Evolutionary conservation across 2,113 vertebrate genomes (phyloP), one percentile per base, ranked within the genome.

Genomic region (Motacilla alba): DNA sequence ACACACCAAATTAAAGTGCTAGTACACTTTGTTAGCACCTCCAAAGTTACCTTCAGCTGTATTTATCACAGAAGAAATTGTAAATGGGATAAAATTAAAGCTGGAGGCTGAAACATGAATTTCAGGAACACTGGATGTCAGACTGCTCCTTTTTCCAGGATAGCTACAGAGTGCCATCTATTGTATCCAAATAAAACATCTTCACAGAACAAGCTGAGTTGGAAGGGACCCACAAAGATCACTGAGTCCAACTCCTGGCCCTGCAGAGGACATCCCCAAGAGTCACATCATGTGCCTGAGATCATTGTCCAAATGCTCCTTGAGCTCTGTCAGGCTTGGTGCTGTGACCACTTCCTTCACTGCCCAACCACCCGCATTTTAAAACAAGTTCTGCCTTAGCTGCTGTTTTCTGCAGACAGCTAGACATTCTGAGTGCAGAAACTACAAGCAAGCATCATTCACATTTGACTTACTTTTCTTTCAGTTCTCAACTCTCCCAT

Each of bases 131-230:
- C 21, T 55, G 55, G 5, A 6, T 55, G 15, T 82, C 28, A 30
- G 23, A 15, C 31, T 28, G 37, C 14, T 46, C 24, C 39, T 69
- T 63, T 82, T 49, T 21, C 26, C 23, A 46, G 10, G 15, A 14
- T 31, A 64, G 83, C 76, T 91, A 24, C 46, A 86, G 90, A 95
- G 75, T 91, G 90, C 94, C 96, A 95, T 58, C 97, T 97, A 76
- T 47, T 87, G 97, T n/a, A 52, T 27, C 5, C 66, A 43, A 13
- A 33, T 8, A 27, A 58, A 80, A 43, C 16, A 13, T 58, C 79
- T 60, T n/a, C 15, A 35, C 22, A 76, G 26, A 43, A 43, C 41
- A 56, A 11, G 15, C 49, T 23, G 41, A 33, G 26, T 11, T 28
- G 18, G 30, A 56, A 63, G 31, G 41, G 21, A 49, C 63, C 5